Percentiles rank a stretch among this genome's conserved stretches.
Conservation (phyloP, 2,888 invertebrate genomes). For the Drosophila koepferae region DNA sequence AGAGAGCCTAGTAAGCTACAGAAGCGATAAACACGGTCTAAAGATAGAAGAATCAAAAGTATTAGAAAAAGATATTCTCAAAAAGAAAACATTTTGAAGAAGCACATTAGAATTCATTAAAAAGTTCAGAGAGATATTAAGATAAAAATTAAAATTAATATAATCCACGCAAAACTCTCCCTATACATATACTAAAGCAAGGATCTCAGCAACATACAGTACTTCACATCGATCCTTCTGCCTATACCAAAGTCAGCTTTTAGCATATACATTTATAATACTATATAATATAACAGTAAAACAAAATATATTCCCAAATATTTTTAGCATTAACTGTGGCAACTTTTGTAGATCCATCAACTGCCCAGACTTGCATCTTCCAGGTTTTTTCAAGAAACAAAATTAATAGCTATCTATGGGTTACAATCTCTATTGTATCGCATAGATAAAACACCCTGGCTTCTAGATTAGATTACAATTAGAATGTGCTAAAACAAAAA, state of each 20-base stretch:
- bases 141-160: background rate
- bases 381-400: conserved; percentile 72
- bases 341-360: conserved; percentile 83
- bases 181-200: too few relatives aligned
- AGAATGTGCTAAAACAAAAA: conserved; percentile 12
- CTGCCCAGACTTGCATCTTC: conserved; percentile 85
- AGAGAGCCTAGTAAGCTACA: background rate
- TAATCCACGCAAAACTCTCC: background rate
- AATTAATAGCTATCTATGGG: conserved; percentile 57
- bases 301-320: conserved; percentile 1
- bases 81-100: background rate
- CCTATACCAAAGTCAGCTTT: conserved; percentile 1
- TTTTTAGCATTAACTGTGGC: conserved; percentile 48
- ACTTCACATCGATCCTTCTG: background rate
- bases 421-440: conserved; percentile 68
- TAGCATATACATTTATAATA: background rate
- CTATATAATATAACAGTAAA: background rate
- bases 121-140: too few relatives aligned
- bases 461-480: conserved; percentile 42
- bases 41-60: background rate
- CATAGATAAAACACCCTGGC: conserved; percentile 52
- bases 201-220: background rate
- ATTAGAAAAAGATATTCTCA: background rate
- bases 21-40: background rate
- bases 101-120: background rate